A percentile compares a stretch with the other conserved stretches of the same genome.
These are phyloP conservation scores for Anolis carolinensis DNA, from an alignment of 2,113 vertebrate genomes.

Conservation along the genomic window DNA sequence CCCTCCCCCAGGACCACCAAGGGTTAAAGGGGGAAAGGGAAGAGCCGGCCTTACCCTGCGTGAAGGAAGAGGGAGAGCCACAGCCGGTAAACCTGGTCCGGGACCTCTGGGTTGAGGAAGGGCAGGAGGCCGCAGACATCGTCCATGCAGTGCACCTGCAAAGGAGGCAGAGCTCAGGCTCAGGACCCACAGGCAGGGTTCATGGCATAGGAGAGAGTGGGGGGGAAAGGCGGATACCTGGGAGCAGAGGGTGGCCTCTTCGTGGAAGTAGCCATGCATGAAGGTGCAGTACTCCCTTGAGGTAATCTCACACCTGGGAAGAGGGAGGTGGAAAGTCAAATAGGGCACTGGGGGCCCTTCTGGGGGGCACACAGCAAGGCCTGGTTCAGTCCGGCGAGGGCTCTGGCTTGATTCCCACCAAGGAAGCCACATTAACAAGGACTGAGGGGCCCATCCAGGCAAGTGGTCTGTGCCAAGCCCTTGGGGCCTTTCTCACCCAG, in stretches of 20 bases:
- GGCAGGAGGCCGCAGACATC: constrained; percentile 96
- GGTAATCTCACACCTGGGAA: constrained; percentile 95
- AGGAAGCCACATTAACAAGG: no score
- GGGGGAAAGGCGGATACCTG: constrained; percentile 79
- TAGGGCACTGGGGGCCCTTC: no score
- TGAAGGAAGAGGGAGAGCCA: constrained; percentile 98
- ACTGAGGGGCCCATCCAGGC: no score
- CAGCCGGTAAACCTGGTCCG: constrained; percentile 98
- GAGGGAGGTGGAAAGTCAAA: neutral
- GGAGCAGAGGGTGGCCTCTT: constrained; percentile 96
- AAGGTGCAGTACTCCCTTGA: constrained; percentile 98
- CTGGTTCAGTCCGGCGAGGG: no score
- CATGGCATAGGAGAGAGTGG: accelerated
- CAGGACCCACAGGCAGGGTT: neutral
- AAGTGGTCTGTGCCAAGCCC: no score
- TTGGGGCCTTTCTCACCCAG: no score
- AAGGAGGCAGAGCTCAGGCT: neutral
- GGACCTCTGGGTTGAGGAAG: constrained; percentile 96
- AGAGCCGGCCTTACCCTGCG: constrained; percentile 84
- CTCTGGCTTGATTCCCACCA: no score
- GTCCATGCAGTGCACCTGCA: constrained; percentile 97
- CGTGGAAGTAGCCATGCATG: constrained; percentile 96
- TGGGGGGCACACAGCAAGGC: neutral
- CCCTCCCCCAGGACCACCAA: no score
- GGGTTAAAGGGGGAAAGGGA: no score